These are phyloP conservation scores for Myotis davidii DNA, from an alignment of 2,113 vertebrate species.

Conservation along the genomic window DNA sequence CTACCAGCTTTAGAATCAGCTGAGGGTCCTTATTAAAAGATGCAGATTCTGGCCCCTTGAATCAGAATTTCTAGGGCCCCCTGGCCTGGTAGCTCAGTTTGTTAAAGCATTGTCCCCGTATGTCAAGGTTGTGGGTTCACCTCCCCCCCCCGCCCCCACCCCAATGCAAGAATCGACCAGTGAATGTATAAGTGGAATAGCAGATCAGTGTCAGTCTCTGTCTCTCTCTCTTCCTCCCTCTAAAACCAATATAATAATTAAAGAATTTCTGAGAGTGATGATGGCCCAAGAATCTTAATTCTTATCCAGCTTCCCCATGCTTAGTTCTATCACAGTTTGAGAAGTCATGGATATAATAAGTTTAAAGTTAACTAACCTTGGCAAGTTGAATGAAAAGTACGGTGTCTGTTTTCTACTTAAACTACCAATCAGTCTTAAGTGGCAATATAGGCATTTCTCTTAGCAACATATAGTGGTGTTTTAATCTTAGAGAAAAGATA, in stretches of 20 bases:
- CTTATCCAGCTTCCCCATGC: constrained; percentile 28
- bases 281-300: neutral
- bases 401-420: constrained; percentile 37
- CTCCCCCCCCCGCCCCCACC: neutral
- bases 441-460: constrained; percentile 37
- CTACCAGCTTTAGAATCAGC: constrained; percentile 12
- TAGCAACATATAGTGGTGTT: constrained; percentile 45
- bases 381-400: neutral
- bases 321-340: constrained; percentile 49
- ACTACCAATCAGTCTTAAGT: neutral
- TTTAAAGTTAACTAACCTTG: constrained; percentile 51
- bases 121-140: neutral
- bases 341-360: neutral
- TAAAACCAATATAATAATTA: neutral
- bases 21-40: constrained; percentile 37
- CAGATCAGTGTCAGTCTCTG: neutral
- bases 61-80: constrained; percentile 28
- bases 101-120: neutral
- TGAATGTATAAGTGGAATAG: neutral
- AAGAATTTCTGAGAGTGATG: neutral
- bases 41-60: neutral
- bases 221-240: neutral
- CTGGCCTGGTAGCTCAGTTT: neutral
- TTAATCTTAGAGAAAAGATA: constrained; percentile 29
- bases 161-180: neutral